Evolutionary conservation across 1,140 invertebrate genomes (phyloP).

Genomic region (Tetramorium simillimum): DNA sequence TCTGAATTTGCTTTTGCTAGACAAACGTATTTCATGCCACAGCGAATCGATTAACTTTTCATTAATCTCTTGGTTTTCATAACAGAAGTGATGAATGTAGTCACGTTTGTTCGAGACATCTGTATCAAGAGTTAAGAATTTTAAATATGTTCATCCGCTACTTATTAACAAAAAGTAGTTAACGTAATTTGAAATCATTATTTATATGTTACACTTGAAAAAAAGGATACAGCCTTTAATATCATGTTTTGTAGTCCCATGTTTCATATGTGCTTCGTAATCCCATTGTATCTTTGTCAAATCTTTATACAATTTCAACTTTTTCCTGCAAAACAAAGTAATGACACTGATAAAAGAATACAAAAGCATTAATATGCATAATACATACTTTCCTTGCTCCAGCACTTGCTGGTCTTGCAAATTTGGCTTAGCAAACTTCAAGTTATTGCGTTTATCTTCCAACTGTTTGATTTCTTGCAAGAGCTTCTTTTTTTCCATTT

Average conservation of each 20-base stretch:
- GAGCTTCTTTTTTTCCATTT: conserved; percentile 58
- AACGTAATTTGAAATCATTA: background rate
- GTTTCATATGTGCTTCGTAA: background rate
- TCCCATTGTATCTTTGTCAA: conserved; percentile 62
- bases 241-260: conserved; percentile 9
- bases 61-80: conserved; percentile 31
- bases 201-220: background rate
- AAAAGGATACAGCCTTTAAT: conserved; percentile 68
- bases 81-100: conserved; percentile 60
- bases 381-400: conserved; percentile 68
- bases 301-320: conserved; percentile 50
- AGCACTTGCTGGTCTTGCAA: conserved; percentile 64
- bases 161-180: background rate
- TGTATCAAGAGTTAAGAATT: conserved; percentile 44
- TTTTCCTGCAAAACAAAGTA: conserved; percentile 58
- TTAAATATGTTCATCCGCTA: background rate
- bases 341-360: background rate
- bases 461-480: conserved; percentile 51
- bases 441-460: conserved; percentile 52
- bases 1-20: background rate
- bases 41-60: conserved; percentile 34
- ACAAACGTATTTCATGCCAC: conserved; percentile 63
- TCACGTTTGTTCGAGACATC: conserved; percentile 38
- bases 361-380: background rate
- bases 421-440: conserved; percentile 63